Conservation (phyloP, 2,113 vertebrate genomes). For the Tretioscincus oriximinensis region DNA sequence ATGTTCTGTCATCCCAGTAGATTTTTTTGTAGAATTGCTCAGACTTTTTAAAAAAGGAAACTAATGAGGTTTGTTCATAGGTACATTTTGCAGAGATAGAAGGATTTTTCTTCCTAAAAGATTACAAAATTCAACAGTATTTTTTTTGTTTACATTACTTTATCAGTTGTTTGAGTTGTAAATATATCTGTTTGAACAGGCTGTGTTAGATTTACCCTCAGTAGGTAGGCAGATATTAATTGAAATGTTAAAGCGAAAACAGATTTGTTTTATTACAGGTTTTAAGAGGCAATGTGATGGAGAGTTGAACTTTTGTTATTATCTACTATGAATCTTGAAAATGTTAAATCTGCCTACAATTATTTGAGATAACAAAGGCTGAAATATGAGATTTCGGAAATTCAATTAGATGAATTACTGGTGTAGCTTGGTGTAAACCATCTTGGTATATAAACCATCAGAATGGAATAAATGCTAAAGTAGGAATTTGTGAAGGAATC, state of each 20-base stretch:
- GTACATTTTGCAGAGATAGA: not conserved
- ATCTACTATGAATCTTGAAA: not conserved
- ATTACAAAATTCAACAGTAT: constrained; percentile 15
- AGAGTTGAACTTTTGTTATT: not conserved
- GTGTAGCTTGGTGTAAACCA: not conserved
- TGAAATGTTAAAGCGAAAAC: constrained; percentile 27
- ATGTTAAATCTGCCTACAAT: not conserved
- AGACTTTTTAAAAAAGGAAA: not conserved
- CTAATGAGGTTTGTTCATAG: constrained; percentile 4
- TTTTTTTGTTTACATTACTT: constrained; percentile 30
- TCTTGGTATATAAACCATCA: not conserved
- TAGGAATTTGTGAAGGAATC: not conserved
- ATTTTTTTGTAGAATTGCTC: not conserved
- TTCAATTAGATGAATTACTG: not conserved
- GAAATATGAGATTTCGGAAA: not conserved
- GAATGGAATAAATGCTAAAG: not conserved
- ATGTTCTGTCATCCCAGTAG: not conserved
- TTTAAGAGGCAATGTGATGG: not conserved
- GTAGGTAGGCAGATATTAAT: not conserved
- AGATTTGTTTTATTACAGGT: constrained; percentile 12
- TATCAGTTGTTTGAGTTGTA: constrained; percentile 32
- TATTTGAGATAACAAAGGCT: not conserved
- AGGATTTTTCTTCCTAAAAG: not conserved
- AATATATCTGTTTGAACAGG: not conserved
- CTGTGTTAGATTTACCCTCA: not conserved